Conservation (phyloP, 1,140 invertebrate genomes). For the Euura saliciscinereae region DNA sequence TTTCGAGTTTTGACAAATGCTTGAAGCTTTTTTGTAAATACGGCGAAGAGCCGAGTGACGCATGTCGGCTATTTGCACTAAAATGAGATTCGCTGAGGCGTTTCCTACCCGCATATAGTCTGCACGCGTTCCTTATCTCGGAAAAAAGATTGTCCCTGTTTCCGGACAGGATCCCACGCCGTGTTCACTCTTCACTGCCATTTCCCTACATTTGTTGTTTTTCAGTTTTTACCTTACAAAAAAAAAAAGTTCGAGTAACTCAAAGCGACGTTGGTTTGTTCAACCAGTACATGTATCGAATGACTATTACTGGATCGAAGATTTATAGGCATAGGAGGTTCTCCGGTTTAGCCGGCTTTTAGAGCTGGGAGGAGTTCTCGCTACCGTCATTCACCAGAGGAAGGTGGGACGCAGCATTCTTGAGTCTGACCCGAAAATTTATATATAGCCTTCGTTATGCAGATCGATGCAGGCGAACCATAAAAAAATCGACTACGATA, state of each 20-base stretch:
- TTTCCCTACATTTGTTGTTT: conserved; percentile 18
- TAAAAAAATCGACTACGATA: too few species aligned
- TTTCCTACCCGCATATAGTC: neutral
- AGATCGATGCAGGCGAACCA: neutral
- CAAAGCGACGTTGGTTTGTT: too few species aligned
- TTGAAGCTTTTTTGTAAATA: conserved; percentile 11
- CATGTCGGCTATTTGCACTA: conserved; percentile 16
- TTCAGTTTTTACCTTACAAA: neutral
- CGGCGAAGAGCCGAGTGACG: conserved; percentile 5
- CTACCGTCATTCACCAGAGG: neutral
- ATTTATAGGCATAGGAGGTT: conserved; percentile 1
- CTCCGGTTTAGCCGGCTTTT: neutral
- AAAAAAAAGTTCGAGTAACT: too few species aligned
- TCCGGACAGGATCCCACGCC: conserved; percentile 25
- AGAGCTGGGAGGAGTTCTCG: neutral
- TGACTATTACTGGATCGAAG: neutral
- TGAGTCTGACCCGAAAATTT: neutral
- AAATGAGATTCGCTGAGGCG: neutral
- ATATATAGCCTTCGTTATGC: neutral
- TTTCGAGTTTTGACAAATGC: conserved; percentile 12
- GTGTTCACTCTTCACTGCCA: conserved; percentile 15
- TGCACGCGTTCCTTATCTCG: neutral
- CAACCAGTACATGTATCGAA: too few species aligned
- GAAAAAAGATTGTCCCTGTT: neutral
- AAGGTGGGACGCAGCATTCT: neutral